Evolutionary conservation across 2,797 vertebrate genomes (phyloP).

Genomic region (Tamandua tetradactyla): DNA sequence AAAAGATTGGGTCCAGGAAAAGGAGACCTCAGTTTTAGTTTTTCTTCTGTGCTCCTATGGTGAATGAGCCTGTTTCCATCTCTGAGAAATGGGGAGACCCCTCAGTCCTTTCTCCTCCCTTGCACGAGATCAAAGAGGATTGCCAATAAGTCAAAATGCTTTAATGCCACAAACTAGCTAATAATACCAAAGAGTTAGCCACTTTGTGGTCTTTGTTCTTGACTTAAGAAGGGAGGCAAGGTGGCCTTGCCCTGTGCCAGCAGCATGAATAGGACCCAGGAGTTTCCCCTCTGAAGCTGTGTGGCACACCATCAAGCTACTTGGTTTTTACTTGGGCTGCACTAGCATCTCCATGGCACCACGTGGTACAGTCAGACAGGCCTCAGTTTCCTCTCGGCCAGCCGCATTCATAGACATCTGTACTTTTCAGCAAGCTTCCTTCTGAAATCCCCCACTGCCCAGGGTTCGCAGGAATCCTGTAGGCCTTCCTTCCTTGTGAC

Average conservation of each 20-base stretch:
- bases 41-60: not conserved
- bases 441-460: constrained; percentile 59
- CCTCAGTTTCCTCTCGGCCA: not conserved
- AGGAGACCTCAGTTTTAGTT: not conserved
- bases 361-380: not conserved
- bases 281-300: not conserved
- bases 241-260: constrained; percentile 2
- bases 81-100: not conserved
- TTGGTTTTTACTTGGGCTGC: not conserved
- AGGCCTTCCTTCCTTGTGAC: constrained; percentile 60
- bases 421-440: constrained; percentile 55
- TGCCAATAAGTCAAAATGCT: not conserved
- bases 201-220: not conserved
- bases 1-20: not conserved
- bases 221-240: not conserved
- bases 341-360: not conserved
- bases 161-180: not conserved
- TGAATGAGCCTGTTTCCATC: not conserved
- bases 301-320: not conserved
- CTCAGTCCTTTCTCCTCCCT: not conserved
- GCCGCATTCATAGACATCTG: not conserved
- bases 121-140: not conserved
- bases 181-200: not conserved
- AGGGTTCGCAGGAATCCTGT: not conserved
- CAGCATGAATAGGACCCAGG: not conserved